A percentile compares a stretch with the other conserved stretches of the same genome.
Conservation (phyloP, 2,888 invertebrate species). For the Pammene aurita region DNA sequence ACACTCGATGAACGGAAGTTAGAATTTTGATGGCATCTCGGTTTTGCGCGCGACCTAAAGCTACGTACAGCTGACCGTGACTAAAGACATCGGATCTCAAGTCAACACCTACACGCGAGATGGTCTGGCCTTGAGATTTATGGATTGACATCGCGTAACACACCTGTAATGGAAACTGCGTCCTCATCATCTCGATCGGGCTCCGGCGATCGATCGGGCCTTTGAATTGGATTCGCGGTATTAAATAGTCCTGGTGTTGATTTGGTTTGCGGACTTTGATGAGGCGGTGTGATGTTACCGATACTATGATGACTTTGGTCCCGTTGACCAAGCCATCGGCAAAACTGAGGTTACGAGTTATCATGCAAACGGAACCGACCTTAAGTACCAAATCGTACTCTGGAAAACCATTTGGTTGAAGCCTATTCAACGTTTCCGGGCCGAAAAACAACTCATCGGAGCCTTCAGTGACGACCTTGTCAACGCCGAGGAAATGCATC, state of each 20-base stretch:
- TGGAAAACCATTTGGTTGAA: slow-evolving; percentile 11
- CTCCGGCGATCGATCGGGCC: slow-evolving; percentile 36
- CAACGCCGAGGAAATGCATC: slow-evolving; percentile 14
- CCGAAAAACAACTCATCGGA: slow-evolving; percentile 11
- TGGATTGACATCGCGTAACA: slow-evolving; percentile 43
- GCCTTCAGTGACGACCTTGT: slow-evolving; percentile 2
- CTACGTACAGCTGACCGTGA: slow-evolving; percentile 5
- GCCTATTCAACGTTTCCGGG: background rate
- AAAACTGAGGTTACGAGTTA: slow-evolving; percentile 41
- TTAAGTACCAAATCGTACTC: slow-evolving; percentile 25
- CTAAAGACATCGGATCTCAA: slow-evolving; percentile 33
- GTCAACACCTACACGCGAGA: slow-evolving; percentile 38
- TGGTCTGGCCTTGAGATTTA: slow-evolving; percentile 41
- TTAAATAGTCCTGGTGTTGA: slow-evolving; percentile 26
- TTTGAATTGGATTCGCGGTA: slow-evolving; percentile 40
- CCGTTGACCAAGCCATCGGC: slow-evolving; percentile 40
- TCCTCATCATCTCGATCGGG: slow-evolving; percentile 35
- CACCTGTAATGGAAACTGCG: slow-evolving; percentile 40
- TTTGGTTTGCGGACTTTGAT: slow-evolving; percentile 37
- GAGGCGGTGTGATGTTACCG: slow-evolving; percentile 29
- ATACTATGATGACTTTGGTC: slow-evolving; percentile 38
- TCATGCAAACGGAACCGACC: slow-evolving; percentile 36
- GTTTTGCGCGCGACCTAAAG: background rate
- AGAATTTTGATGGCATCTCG: slow-evolving; percentile 9
- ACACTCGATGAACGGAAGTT: background rate